phyloP scores from a whole-genome alignment of 1,140 invertebrate species.

The Parasteatoda tepidariorum region DNA sequence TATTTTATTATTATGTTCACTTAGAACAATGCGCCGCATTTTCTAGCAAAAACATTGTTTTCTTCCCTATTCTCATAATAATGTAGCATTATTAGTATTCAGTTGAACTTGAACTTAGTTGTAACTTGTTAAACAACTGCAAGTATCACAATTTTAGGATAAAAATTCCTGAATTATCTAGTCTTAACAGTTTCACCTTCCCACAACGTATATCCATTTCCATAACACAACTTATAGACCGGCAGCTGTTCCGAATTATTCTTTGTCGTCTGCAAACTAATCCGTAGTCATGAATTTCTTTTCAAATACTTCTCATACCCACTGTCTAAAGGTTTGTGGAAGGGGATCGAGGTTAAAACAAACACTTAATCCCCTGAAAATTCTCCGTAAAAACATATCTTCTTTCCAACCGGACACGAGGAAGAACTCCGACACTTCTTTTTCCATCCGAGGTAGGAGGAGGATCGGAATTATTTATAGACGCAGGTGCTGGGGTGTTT shows the following conservation, averaged over 20 bases:
- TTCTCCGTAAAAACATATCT: neutral
- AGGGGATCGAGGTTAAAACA: slow-evolving; percentile 16
- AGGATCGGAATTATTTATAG: slow-evolving; percentile 23
- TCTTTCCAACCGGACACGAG: neutral
- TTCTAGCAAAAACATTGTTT: no score
- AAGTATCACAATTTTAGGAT: no score
- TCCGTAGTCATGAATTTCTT: neutral
- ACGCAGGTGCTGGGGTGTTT: slow-evolving; percentile 1
- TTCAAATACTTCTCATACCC: neutral
- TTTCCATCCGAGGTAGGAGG: neutral
- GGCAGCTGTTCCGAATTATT: neutral
- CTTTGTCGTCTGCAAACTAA: neutral
- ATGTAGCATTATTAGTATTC: no score
- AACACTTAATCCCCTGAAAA: neutral
- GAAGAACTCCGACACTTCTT: neutral
- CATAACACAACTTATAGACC: no score
- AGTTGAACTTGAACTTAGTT: no score
- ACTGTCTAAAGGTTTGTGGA: neutral
- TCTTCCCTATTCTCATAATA: no score
- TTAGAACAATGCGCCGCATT: no score
- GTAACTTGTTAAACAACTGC: no score
- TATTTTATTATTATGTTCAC: no score
- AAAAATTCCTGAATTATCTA: no score
- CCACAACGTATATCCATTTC: no score
- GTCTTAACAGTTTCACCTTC: no score